phyloP scores from a whole-genome alignment of 1,140 invertebrate genomes.

The Papilio xuthus region DNA sequence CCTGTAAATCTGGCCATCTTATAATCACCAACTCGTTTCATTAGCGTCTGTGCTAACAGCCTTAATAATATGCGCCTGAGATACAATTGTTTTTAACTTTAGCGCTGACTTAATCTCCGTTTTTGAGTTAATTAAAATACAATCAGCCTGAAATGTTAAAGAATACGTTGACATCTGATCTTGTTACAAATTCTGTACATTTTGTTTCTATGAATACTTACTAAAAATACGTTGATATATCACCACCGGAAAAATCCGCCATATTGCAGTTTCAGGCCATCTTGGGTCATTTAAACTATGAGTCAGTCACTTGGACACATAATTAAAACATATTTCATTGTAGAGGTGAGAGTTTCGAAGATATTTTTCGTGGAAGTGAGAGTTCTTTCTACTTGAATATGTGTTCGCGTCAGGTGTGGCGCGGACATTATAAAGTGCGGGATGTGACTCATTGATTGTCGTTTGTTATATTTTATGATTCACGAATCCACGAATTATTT shows the following conservation, averaged over 20 bases:
- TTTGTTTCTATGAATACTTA: too few species aligned
- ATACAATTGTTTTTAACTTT: neutral
- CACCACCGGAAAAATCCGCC: neutral
- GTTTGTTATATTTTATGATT: neutral
- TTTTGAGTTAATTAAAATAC: neutral
- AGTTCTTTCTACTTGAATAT: neutral
- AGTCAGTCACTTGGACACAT: constrained; percentile 3
- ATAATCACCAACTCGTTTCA: neutral
- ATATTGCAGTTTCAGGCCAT: neutral
- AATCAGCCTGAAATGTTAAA: neutral
- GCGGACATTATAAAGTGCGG: neutral
- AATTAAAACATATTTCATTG: constrained; percentile 24
- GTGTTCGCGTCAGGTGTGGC: constrained; percentile 12
- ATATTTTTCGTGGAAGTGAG: constrained; percentile 24
- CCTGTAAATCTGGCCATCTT: constrained; percentile 10
- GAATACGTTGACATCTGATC: too few species aligned
- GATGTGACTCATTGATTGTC: constrained; percentile 11
- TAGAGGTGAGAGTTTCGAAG: constrained; percentile 7
- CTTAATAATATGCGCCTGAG: constrained; percentile 5
- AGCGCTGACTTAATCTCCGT: neutral
- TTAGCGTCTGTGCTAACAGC: constrained; percentile 6
- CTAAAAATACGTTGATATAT: neutral
- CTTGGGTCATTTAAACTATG: neutral
- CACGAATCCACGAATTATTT: neutral
- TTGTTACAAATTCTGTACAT: too few species aligned